These are phyloP conservation scores for Aurelia aurita DNA, from an alignment of 30 jellyfish, hydroid and myxozoan species.

Conservation along the genomic window DNA sequence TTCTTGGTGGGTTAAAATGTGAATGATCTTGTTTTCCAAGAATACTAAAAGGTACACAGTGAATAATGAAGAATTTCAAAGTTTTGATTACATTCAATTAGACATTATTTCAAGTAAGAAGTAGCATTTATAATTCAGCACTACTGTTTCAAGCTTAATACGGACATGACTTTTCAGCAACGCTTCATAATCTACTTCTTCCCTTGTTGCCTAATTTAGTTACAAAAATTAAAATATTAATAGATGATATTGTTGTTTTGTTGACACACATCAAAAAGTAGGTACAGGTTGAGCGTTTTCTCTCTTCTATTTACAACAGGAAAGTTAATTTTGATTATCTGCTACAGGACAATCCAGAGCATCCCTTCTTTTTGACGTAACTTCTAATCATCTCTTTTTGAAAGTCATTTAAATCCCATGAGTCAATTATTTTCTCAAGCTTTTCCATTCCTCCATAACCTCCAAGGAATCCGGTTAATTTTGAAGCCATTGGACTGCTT, in stretches of 20 bases:
- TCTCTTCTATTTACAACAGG: no score
- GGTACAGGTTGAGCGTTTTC: no score
- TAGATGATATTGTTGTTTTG: no score
- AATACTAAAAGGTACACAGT: no score
- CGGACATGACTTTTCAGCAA: conserved; percentile 33
- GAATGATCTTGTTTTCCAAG: no score
- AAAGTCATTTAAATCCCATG: conserved; percentile 83
- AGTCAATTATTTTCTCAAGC: conserved; percentile 48
- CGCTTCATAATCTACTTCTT: conserved; percentile 38
- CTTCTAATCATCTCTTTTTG: conserved; percentile 48
- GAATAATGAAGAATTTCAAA: no score
- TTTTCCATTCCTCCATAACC: conserved; percentile 84
- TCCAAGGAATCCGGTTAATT: conserved; percentile 87
- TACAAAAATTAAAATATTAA: neutral
- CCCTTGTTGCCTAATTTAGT: conserved; percentile 5
- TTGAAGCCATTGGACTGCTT: conserved; percentile 86
- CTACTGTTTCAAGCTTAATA: conserved; percentile 20
- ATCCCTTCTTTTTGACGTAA: conserved; percentile 62
- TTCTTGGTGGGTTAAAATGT: no score
- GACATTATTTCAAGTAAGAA: neutral
- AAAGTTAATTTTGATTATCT: neutral
- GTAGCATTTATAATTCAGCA: neutral
- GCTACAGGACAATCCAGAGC: conserved; percentile 75
- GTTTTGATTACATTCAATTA: neutral
- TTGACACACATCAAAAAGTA: no score